phyloP scores from a whole-genome alignment of 2,888 invertebrate genomes.

The Cephus nigrinus region DNA sequence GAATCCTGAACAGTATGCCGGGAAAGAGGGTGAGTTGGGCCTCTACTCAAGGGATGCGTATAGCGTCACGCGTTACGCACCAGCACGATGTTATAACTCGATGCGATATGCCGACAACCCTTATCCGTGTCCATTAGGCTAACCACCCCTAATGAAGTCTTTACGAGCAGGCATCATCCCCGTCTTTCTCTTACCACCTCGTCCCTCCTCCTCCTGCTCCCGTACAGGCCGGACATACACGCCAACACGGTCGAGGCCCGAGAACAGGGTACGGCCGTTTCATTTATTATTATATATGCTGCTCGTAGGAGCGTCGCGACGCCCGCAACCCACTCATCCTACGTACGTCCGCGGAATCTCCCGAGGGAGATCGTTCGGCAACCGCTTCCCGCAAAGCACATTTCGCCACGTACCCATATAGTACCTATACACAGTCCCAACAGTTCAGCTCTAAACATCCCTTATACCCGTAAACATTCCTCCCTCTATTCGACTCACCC shows the following conservation, averaged over 20 bases:
- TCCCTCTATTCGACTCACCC: not conserved
- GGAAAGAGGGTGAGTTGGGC: not conserved
- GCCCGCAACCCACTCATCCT: not conserved
- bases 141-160: constrained; percentile 23
- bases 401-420: not conserved
- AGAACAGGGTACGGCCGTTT: constrained; percentile 13
- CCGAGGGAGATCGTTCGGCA: not conserved
- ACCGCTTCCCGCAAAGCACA: not conserved
- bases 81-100: constrained; percentile 12
- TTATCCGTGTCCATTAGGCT: constrained; percentile 25
- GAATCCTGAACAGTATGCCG: not conserved
- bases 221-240: not conserved
- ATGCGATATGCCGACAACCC: constrained; percentile 20
- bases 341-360: not conserved
- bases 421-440: not conserved
- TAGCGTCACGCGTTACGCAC: constrained; percentile 10
- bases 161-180: constrained; percentile 16
- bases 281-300: constrained; percentile 17
- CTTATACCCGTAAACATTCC: not conserved
- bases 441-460: not conserved
- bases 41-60: not conserved
- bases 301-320: constrained; percentile 1
- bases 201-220: constrained; percentile 6
- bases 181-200: not conserved
- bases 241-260: not conserved